Evolutionary conservation across 2,113 vertebrate species (phyloP).

Genomic region (Periophthalmodon schlosseri): DNA sequence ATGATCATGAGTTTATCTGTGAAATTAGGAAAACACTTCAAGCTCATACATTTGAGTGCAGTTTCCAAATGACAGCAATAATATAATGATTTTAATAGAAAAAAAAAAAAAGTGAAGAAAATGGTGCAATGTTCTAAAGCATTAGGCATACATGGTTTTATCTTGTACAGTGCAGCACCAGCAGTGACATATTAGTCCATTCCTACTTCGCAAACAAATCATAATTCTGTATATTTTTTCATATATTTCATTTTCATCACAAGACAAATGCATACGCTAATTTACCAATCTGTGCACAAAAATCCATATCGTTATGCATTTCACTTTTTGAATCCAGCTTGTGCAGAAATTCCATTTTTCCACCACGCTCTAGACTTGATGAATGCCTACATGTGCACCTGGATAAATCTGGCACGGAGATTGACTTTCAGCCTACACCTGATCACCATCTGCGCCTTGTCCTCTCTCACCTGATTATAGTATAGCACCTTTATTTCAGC

Average conservation of each 20-base stretch:
- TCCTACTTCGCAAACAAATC: no score
- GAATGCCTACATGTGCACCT: neutral
- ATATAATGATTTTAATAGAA: neutral
- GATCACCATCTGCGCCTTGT: neutral
- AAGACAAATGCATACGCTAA: no score
- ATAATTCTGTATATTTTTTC: no score
- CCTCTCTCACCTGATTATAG: neutral
- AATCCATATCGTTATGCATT: neutral
- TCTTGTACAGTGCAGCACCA: no score
- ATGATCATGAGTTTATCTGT: slow-evolving; percentile 26
- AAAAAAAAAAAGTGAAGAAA: neutral
- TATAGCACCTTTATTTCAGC: neutral
- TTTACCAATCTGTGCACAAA: neutral
- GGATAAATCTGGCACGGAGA: neutral
- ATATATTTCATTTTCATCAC: no score
- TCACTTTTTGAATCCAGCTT: neutral
- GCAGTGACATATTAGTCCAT: no score
- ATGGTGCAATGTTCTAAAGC: neutral
- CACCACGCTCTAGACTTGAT: neutral
- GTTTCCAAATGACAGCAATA: neutral
- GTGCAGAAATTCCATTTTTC: neutral
- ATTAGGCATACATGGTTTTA: no score
- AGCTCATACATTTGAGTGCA: neutral
- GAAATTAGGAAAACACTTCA: slow-evolving; percentile 30
- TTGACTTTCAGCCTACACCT: slow-evolving; percentile 10